Conservation (phyloP, 2,113 vertebrate species). For the Embiotoca jacksoni region DNA sequence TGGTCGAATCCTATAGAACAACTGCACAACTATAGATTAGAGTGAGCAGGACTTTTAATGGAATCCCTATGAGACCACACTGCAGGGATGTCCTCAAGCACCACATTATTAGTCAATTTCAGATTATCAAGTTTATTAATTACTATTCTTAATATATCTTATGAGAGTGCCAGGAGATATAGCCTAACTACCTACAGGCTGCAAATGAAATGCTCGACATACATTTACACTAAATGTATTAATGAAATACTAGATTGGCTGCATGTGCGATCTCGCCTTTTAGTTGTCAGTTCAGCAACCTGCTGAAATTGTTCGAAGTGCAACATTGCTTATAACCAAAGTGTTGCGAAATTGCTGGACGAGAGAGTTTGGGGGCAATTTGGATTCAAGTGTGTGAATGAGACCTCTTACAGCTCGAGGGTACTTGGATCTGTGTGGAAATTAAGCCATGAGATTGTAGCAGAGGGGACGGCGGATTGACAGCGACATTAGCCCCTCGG, state of each 20-base stretch:
- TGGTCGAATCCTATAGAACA: conserved; percentile 51
- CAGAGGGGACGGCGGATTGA: conserved; percentile 61
- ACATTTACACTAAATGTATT: conserved; percentile 59
- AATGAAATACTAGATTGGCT: conserved; percentile 52
- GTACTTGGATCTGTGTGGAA: conserved; percentile 73
- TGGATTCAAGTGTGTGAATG: conserved; percentile 70
- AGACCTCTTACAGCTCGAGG: conserved; percentile 75
- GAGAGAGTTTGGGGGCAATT: conserved; percentile 70
- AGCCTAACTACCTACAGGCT: conserved; percentile 68
- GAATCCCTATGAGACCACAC: conserved; percentile 64
- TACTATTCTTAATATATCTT: conserved; percentile 81
- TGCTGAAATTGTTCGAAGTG: conserved; percentile 55
- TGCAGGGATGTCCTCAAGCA: conserved; percentile 76
- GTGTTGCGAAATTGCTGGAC: conserved; percentile 68
- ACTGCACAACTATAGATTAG: conserved; percentile 63
- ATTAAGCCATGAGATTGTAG: conserved; percentile 75
- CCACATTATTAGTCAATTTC: conserved; percentile 78
- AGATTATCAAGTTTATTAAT: conserved; percentile 79
- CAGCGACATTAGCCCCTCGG: conserved; percentile 71
- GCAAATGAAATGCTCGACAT: conserved; percentile 65
- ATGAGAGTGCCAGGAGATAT: conserved; percentile 64
- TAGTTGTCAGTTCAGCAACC: conserved; percentile 40
- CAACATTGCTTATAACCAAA: conserved; percentile 56
- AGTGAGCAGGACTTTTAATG: conserved; percentile 63
- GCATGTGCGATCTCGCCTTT: conserved; percentile 16